phyloP scores from a whole-genome alignment of 2,888 invertebrate genomes.

The Dicyrtomina minuta region DNA sequence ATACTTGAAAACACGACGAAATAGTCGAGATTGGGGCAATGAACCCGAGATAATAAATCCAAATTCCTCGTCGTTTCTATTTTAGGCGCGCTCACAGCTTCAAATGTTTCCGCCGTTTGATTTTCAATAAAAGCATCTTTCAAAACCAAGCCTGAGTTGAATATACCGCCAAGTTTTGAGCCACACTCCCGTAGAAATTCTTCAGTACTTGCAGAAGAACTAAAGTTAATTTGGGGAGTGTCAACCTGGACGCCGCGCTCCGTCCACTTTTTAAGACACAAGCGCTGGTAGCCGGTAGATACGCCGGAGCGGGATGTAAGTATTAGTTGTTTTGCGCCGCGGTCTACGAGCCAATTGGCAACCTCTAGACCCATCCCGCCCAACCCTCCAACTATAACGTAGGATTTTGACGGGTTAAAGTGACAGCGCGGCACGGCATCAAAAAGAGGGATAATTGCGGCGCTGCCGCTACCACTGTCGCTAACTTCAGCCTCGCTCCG shows the following conservation, averaged over 20 bases:
- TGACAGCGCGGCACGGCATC: conserved; percentile 60
- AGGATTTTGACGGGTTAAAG: conserved; percentile 61
- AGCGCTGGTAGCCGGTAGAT: conserved; percentile 21
- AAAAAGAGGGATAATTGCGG: conserved; percentile 53
- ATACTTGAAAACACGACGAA: conserved; percentile 92
- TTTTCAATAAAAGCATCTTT: conserved; percentile 59
- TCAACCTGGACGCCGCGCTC: conserved; percentile 68
- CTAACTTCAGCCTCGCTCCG: conserved; percentile 54
- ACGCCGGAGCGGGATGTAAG: conserved; percentile 26
- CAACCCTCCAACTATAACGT: conserved; percentile 62
- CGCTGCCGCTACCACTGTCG: neutral
- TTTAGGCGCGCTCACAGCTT: conserved; percentile 72
- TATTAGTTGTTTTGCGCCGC: conserved; percentile 24
- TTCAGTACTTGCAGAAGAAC: conserved; percentile 55
- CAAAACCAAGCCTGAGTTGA: conserved; percentile 71
- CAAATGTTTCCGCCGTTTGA: conserved; percentile 70
- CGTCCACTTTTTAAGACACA: conserved; percentile 61
- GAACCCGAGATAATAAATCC: conserved; percentile 66
- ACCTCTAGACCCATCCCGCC: conserved; percentile 34
- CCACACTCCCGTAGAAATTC: conserved; percentile 55
- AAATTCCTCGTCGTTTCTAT: conserved; percentile 76
- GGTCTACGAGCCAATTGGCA: conserved; percentile 18
- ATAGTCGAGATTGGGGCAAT: conserved; percentile 64
- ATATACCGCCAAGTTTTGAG: conserved; percentile 61
- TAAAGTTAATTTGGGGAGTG: conserved; percentile 64